These are phyloP conservation scores for Sitta europaea DNA, from an alignment of 2,113 vertebrate genomes.

Conservation along the genomic window DNA sequence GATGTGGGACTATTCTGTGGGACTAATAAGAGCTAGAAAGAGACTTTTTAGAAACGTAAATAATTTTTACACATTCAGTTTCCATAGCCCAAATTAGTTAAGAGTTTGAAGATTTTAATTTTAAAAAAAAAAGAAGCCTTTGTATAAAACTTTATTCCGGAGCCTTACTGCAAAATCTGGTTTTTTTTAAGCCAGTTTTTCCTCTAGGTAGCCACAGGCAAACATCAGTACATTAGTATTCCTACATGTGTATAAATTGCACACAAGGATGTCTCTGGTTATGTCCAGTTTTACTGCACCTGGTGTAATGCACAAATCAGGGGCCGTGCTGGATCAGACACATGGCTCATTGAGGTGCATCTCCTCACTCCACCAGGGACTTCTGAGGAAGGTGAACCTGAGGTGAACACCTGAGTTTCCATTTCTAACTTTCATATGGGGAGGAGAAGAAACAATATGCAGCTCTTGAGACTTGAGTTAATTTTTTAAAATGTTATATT, in stretches of 20 bases:
- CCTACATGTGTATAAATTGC: neutral
- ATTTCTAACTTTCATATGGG: neutral
- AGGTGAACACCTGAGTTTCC: conserved; percentile 27
- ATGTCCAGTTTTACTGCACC: neutral
- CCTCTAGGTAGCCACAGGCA: neutral
- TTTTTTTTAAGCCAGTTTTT: neutral
- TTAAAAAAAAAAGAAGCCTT: neutral
- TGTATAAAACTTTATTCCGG: neutral
- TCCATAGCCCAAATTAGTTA: neutral
- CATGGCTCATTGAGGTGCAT: neutral
- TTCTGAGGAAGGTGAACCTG: conserved; percentile 34
- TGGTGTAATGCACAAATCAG: neutral
- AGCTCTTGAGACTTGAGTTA: conserved; percentile 49
- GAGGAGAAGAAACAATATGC: conserved; percentile 33
- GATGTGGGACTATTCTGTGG: neutral
- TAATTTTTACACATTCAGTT: neutral
- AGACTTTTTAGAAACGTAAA: neutral
- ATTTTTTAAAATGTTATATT: conserved; percentile 16
- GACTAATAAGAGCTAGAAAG: neutral
- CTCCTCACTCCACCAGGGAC: neutral
- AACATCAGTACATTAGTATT: neutral
- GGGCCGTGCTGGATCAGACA: neutral
- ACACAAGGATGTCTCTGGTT: neutral
- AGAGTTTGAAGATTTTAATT: neutral
- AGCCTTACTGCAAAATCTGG: neutral